Evolutionary conservation across 2,888 invertebrate genomes (phyloP), one percentile per base, ranked within the genome.

Genomic region (Rutpela maculata): DNA sequence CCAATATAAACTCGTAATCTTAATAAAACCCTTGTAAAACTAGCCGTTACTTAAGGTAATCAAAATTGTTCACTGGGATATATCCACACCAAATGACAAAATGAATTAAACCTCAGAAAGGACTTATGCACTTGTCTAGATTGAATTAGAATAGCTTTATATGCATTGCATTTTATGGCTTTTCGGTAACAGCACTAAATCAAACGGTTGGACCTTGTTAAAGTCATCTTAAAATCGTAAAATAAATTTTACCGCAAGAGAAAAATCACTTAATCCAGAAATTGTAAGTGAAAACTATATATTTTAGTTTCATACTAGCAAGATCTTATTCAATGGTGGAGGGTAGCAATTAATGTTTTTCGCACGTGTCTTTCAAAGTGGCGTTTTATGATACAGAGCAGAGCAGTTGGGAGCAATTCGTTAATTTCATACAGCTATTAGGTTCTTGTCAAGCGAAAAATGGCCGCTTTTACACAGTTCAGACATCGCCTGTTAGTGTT

Each of bases 201-300:
- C 19, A 6, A 38, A 65, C 1, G 15, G 43, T 12, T 17, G 43
- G 10, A 18, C 3, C 65, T 65, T 38, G 35, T 43, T 0, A 38
- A 65, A 43, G 38, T 65, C 38, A 65, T 43, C 38, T 65, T 26
- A 12, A 43, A 65, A 65, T 18, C 38, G 65, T 65, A 65, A 38
- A 65, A 43, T 65, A 1, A 17, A 65, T 43, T 22, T 43, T 4
- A 26, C 5, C 17, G 0, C 0, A 12, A 35, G 26, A 62, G 17
- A 26, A 57, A 15, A 22, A 43, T 12, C 26, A 31, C 55, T 68
- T 55, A 68, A 68, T 68, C 55, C 9, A 26, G 6, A 55, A 55
- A 56, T 55, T 60, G 60, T 60, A 50, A 68, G 55, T 68, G 68
- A 26, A 60, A 19, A 60, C 19, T 68, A 19, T 19, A 43, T 50